phyloP scores from a whole-genome alignment of 1,140 invertebrate genomes.

The Neodiprion lecontei region DNA sequence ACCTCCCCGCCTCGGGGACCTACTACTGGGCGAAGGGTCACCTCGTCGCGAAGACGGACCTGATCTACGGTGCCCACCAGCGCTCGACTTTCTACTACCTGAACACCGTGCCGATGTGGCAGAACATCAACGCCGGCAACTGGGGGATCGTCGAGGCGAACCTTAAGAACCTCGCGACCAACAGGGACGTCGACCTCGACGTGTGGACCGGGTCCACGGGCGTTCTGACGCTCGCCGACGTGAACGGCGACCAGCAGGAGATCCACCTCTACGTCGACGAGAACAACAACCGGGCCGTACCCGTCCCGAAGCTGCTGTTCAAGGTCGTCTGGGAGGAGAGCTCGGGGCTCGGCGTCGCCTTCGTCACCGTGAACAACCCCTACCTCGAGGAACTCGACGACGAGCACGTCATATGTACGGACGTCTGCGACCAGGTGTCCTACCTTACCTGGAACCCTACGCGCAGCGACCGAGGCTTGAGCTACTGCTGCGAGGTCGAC shows the following conservation, averaged over 20 bases:
- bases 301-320: slow-evolving; percentile 66
- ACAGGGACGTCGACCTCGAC: slow-evolving; percentile 43
- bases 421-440: slow-evolving; percentile 22
- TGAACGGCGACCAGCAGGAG: slow-evolving; percentile 50
- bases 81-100: slow-evolving; percentile 71
- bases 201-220: slow-evolving; percentile 64
- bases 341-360: slow-evolving; percentile 60
- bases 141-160: slow-evolving; percentile 64
- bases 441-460: slow-evolving; percentile 20
- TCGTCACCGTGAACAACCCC: slow-evolving; percentile 71
- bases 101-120: slow-evolving; percentile 67
- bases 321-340: slow-evolving; percentile 65
- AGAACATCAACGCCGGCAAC: slow-evolving; percentile 70
- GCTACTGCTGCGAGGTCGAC: slow-evolving; percentile 35
- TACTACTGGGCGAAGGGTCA: slow-evolving; percentile 69
- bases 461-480: slow-evolving; percentile 19
- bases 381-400: slow-evolving; percentile 52
- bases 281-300: slow-evolving; percentile 53
- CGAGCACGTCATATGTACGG: slow-evolving; percentile 58
- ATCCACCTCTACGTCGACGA: slow-evolving; percentile 59
- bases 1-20: slow-evolving; percentile 25
- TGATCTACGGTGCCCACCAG: slow-evolving; percentile 68
- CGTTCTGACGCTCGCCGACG: slow-evolving; percentile 58
- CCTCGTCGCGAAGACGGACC: slow-evolving; percentile 72
- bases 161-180: slow-evolving; percentile 46